A percentile compares a stretch with the other conserved stretches of the same genome.
phyloP scores from a whole-genome alignment of 2,113 vertebrate species.

The Eulemur macaco region DNA sequence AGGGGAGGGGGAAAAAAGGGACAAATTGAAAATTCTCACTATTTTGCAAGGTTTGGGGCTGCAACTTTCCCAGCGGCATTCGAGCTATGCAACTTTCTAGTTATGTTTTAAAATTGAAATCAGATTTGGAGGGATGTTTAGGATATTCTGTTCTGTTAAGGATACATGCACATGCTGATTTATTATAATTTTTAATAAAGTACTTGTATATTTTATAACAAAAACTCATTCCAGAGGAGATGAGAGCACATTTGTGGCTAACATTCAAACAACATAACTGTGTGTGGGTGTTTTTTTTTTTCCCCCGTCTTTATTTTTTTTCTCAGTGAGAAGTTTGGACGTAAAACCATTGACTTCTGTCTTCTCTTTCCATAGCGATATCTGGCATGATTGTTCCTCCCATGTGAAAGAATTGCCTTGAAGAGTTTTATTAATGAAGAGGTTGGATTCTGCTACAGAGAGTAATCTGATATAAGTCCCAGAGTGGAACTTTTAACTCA shows the following conservation, averaged over 20 bases:
- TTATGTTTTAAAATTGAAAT: slow-evolving; percentile 64
- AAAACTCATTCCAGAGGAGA: slow-evolving; percentile 38
- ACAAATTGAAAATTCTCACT: slow-evolving; percentile 46
- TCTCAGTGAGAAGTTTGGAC: slow-evolving; percentile 46
- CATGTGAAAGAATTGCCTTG: slow-evolving; percentile 97
- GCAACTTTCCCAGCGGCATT: background rate
- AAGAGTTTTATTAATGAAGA: slow-evolving; percentile 90
- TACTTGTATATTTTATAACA: slow-evolving; percentile 6
- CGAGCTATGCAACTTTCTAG: slow-evolving; percentile 54
- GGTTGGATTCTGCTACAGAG: slow-evolving; percentile 89
- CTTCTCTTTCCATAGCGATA: slow-evolving; percentile 89
- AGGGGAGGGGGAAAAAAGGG: background rate
- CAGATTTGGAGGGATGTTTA: slow-evolving; percentile 56
- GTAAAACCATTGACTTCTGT: slow-evolving; percentile 68
- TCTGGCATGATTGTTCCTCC: slow-evolving; percentile 98
- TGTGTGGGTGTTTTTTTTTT: background rate
- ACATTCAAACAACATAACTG: background rate
- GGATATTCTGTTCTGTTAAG: background rate
- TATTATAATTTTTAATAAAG: slow-evolving; percentile 24
- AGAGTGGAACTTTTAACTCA: slow-evolving; percentile 96
- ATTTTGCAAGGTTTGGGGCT: slow-evolving; percentile 5
- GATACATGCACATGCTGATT: background rate
- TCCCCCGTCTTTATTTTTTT: background rate
- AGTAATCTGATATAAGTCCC: slow-evolving; percentile 92
- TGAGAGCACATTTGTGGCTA: slow-evolving; percentile 20